phyloP scores from a whole-genome alignment of 2,113 vertebrate species.

The Corythornis vintsioides region DNA sequence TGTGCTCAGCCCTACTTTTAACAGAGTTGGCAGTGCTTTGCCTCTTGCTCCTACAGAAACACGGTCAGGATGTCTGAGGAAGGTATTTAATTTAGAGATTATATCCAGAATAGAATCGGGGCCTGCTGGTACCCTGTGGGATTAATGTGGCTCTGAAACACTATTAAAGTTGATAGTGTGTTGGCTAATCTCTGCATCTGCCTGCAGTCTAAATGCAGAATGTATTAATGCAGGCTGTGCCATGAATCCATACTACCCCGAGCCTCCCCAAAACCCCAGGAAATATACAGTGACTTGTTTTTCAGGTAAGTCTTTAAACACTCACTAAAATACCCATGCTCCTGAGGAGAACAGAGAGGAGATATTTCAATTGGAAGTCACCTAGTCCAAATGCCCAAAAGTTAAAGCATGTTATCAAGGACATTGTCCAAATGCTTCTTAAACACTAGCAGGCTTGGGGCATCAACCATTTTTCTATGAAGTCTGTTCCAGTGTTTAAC shows the following conservation, averaged over 20 bases:
- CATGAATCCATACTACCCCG: background rate
- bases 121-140: background rate
- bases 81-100: slow-evolving; percentile 13
- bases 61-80: background rate
- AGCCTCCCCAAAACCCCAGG: background rate
- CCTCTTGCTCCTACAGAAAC: background rate
- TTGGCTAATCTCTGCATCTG: background rate
- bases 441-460: background rate
- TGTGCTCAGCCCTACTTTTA: background rate
- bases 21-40: background rate
- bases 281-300: background rate
- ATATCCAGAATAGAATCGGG: slow-evolving; percentile 6
- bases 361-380: background rate
- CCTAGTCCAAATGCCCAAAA: background rate
- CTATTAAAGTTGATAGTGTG: background rate
- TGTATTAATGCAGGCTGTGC: background rate
- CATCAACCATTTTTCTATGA: background rate
- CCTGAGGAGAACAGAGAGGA: background rate
- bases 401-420: background rate
- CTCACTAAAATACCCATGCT: background rate
- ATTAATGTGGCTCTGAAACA: slow-evolving; percentile 20
- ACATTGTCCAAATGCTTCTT: background rate
- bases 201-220: background rate
- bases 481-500: background rate
- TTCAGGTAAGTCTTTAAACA: background rate